Conservation (phyloP, 1,140 invertebrate genomes). For the Psix sp. region DNA sequence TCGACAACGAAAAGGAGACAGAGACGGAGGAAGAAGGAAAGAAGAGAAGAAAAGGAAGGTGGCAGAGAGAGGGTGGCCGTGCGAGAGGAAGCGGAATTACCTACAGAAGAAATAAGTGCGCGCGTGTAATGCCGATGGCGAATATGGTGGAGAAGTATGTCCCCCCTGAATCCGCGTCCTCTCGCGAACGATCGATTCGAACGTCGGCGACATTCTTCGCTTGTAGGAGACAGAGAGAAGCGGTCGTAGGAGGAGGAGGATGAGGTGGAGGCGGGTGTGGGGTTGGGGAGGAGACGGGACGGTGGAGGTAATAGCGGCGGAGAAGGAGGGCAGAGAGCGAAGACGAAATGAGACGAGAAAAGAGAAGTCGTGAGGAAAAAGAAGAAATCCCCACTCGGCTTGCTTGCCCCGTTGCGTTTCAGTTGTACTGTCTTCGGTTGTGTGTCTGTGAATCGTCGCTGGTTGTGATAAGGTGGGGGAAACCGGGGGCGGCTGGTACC, state of each 20-base stretch:
- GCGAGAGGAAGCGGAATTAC: constrained; percentile 67
- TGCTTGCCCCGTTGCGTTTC: constrained; percentile 60
- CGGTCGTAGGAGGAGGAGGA: constrained; percentile 21
- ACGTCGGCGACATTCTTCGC: constrained; percentile 73
- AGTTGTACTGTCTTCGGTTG: constrained; percentile 70
- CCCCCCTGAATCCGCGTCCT: constrained; percentile 54
- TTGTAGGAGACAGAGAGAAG: constrained; percentile 56
- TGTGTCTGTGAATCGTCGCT: constrained; percentile 63
- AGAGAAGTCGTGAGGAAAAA: constrained; percentile 73
- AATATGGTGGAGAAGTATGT: constrained; percentile 68
- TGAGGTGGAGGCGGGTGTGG: constrained; percentile 34
- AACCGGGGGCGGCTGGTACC: constrained; percentile 33
- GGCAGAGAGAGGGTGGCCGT: constrained; percentile 53
- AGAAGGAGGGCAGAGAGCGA: constrained; percentile 56
- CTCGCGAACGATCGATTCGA: constrained; percentile 72
- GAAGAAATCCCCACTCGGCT: constrained; percentile 70
- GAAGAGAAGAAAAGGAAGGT: constrained; percentile 40
- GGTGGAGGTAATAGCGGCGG: constrained; percentile 35
- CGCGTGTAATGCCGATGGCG: constrained; percentile 74
- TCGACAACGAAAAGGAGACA: constrained; percentile 41
- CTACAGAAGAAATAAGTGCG: constrained; percentile 75
- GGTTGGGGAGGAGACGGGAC: constrained; percentile 30
- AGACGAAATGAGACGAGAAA: constrained; percentile 61
- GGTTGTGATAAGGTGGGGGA: constrained; percentile 34
- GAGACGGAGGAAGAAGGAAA: constrained; percentile 25